phyloP scores from a whole-genome alignment of 2,797 vertebrate genomes.

The Eospalax fontanierii region DNA sequence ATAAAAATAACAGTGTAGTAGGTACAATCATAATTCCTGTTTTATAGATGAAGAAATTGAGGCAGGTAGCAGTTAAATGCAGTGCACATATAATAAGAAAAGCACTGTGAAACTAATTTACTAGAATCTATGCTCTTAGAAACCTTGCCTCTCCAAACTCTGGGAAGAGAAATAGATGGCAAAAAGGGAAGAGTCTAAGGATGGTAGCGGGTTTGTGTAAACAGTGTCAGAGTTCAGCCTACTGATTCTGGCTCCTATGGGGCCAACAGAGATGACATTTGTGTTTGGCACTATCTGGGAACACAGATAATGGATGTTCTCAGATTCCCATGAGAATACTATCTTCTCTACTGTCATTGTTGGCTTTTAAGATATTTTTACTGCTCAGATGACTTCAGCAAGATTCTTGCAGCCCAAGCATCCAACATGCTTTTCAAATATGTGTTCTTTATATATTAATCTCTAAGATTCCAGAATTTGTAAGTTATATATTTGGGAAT shows the following conservation, averaged over 20 bases:
- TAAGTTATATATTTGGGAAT: conserved; percentile 4
- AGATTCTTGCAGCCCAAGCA: background rate
- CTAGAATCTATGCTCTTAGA: background rate
- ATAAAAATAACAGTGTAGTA: background rate
- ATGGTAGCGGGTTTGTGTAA: background rate
- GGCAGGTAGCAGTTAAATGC: background rate
- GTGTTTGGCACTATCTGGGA: background rate
- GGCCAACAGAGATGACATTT: background rate
- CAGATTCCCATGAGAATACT: background rate
- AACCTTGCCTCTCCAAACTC: background rate
- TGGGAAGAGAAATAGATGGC: conserved; percentile 8
- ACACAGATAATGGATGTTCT: background rate
- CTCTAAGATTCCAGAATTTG: conserved; percentile 5
- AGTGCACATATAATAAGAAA: background rate
- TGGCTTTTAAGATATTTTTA: conserved; percentile 23
- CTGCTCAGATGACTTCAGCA: background rate
- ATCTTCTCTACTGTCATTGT: background rate
- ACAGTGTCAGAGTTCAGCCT: background rate
- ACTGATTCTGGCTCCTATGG: background rate
- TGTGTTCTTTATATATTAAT: background rate
- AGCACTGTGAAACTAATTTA: background rate
- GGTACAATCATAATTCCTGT: background rate
- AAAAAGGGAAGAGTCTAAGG: background rate
- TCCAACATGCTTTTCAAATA: background rate
- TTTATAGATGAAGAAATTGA: background rate